Conservation (phyloP, 2,797 vertebrate species). For the Danio albolineatus region DNA sequence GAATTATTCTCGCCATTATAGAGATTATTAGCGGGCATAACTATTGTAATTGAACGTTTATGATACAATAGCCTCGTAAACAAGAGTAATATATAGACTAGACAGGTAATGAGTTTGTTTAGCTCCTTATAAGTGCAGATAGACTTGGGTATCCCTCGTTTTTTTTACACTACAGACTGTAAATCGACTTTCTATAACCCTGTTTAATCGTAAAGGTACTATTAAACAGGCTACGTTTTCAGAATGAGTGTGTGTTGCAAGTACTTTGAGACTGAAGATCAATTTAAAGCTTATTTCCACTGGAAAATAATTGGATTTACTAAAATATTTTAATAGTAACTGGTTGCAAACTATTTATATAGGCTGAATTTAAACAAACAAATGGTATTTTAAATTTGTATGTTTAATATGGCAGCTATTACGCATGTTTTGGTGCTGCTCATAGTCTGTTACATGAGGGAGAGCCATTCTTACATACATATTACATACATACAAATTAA, state of each 20-base stretch:
- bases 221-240: no score
- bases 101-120: slow-evolving; percentile 40
- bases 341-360: no score
- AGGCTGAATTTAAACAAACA: no score
- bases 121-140: slow-evolving; percentile 62
- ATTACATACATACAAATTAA: no score
- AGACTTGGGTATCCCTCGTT: slow-evolving; percentile 61
- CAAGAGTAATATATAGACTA: slow-evolving; percentile 61
- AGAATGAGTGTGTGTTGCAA: no score
- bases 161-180: slow-evolving; percentile 63
- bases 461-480: neutral
- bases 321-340: no score
- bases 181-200: slow-evolving; percentile 36
- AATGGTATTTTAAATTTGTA: no score
- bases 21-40: slow-evolving; percentile 77
- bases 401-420: no score
- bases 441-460: neutral
- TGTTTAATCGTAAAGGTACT: neutral
- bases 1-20: slow-evolving; percentile 76
- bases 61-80: slow-evolving; percentile 83
- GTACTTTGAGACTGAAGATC: neutral
- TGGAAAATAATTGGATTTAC: no score
- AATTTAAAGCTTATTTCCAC: neutral
- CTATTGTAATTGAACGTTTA: slow-evolving; percentile 83
- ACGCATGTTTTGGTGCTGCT: neutral